Evolutionary conservation across 2,888 invertebrate genomes (phyloP).

Genomic region (Drosophila lacicola): DNA sequence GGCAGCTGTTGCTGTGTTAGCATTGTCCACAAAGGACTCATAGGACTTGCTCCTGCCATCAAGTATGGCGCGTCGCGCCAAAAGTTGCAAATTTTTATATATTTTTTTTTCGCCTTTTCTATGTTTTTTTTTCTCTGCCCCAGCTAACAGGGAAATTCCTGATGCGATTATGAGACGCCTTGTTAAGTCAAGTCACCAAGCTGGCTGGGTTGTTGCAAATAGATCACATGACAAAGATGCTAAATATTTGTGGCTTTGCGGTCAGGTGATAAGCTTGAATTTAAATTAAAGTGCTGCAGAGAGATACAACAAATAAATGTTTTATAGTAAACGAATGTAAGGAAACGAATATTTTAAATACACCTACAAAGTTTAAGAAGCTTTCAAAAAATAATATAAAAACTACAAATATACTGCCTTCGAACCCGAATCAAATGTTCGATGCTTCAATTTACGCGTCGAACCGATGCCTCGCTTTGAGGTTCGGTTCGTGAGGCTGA

Average conservation of each 20-base stretch:
- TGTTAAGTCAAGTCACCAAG: constrained; percentile 59
- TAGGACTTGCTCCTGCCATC: constrained; percentile 22
- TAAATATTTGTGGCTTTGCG: constrained; percentile 51
- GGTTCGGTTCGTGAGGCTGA: too few relatives aligned
- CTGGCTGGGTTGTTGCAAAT: constrained; percentile 1
- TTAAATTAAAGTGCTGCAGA: neutral
- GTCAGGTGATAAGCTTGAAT: constrained; percentile 25
- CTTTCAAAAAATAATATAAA: too few relatives aligned
- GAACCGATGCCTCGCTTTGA: too few relatives aligned
- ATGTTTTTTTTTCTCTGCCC: constrained; percentile 27
- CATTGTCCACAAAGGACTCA: constrained; percentile 70
- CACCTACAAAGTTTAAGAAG: too few relatives aligned
- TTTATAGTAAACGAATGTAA: too few relatives aligned
- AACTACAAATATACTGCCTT: too few relatives aligned
- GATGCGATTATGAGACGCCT: constrained; percentile 77
- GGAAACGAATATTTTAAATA: neutral
- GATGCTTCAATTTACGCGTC: too few relatives aligned
- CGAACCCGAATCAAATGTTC: too few relatives aligned
- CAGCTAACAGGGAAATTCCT: constrained; percentile 71
- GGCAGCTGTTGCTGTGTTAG: constrained; percentile 47
- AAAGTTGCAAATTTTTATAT: constrained; percentile 66
- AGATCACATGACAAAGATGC: constrained; percentile 46
- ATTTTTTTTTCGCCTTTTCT: constrained; percentile 29
- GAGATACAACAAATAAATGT: neutral
- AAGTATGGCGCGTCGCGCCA: constrained; percentile 56